Base-by-base conservation (phyloP, 2,797 vertebrate species). In the Sebastes iracundus region DNA sequence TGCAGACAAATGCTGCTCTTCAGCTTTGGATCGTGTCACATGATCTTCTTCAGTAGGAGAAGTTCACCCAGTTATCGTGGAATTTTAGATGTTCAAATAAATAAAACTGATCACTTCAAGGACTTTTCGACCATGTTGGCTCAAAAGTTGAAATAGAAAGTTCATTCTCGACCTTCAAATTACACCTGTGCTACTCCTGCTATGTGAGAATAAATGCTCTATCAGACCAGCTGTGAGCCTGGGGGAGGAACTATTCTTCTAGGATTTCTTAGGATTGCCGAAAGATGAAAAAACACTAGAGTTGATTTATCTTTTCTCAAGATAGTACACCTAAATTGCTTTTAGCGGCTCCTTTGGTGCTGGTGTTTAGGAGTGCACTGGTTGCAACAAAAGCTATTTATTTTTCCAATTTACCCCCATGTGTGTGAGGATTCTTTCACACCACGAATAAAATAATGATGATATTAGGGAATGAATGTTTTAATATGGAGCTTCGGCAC, bases 201-300 rank as follows among this genome's bases (percentile, higher is more conserved):
- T 33, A 1, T 46, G 18, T 80, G 16, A 62, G 66, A 63, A 62
- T 46, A 32, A 11, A n/a, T 62, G 9, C 18, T 60, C 13, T 20
- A 4, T 20, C 25, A 12, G 27, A 49, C 13, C 65, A 62, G 49
- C 58, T 66, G 62, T 23, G 18, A 25, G 33, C 67, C 46, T 58
- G 16, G 3, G 3, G 2, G 35, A 67, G 52, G 23, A 76, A 18
- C 23, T 23, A 8, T 55, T 69, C 27, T 52, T 1, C 14, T 7
- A 7, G 32, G 42, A 75, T 66, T 70, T 71, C 42, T 46, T 1
- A 22, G 60, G 18, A 61, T 22, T 65, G 53, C 71, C 71, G 58
- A 71, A 58, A 74, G 28, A 74, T 80, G 22, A 70, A 80, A 53
- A 82, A 79, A 35, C 23, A 27, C n/a, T 53, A 18, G 27, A 61